Evolutionary conservation across 2,888 invertebrate genomes (phyloP).

Genomic region (Nymphalis c-album): DNA sequence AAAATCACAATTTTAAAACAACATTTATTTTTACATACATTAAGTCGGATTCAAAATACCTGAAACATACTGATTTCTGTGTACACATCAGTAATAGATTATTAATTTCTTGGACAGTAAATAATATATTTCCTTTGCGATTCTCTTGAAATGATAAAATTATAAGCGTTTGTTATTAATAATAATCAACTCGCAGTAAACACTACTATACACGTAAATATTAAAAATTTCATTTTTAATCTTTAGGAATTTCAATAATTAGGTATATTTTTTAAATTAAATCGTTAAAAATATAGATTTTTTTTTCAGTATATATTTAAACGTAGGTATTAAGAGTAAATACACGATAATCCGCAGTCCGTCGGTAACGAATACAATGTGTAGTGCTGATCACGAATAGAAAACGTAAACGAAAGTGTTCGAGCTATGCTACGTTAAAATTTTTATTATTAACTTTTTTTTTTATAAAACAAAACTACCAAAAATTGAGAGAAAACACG

Average conservation of each 20-base stretch:
- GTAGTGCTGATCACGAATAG: conserved; percentile 51
- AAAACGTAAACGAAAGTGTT: conserved; percentile 51
- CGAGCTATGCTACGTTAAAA: conserved; percentile 59
- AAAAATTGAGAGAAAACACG: conserved; percentile 60
- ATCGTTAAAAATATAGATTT: conserved; percentile 80
- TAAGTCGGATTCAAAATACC: conserved; percentile 81
- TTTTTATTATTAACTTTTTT: conserved; percentile 20
- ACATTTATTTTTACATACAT: conserved; percentile 83
- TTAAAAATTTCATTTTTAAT: conserved; percentile 75
- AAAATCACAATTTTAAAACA: conserved; percentile 79
- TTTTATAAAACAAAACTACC: conserved; percentile 55
- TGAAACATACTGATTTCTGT: conserved; percentile 80
- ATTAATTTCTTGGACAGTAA: conserved; percentile 77
- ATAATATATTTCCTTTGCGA: conserved; percentile 69
- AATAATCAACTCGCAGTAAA: conserved; percentile 68
- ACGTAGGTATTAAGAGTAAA: conserved; percentile 68
- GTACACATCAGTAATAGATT: conserved; percentile 78
- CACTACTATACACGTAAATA: conserved; percentile 77
- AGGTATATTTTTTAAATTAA: conserved; percentile 74
- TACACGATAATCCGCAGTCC: conserved; percentile 60
- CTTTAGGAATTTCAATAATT: conserved; percentile 78
- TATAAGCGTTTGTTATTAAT: conserved; percentile 65
- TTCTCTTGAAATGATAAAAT: conserved; percentile 64
- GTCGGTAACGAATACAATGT: conserved; percentile 45
- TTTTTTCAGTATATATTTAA: conserved; percentile 64